Conservation (phyloP, 2,113 vertebrate species). For the Rhabdornis inornatus region DNA sequence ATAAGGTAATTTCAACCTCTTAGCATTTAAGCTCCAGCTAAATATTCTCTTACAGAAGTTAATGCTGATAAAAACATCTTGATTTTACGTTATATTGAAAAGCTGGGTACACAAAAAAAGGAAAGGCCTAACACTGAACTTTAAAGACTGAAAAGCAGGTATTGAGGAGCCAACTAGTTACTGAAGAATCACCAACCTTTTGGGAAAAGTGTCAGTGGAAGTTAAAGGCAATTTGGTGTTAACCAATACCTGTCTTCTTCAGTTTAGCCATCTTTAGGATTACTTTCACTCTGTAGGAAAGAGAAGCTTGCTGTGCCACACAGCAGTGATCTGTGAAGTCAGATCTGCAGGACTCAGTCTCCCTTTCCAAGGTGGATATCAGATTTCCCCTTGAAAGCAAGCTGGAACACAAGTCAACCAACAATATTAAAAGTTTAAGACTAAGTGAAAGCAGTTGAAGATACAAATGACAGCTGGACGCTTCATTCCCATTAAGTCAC, state of each 20-base stretch:
- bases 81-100: neutral
- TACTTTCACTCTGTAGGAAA: neutral
- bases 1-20: neutral
- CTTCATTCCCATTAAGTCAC: neutral
- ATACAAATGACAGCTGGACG: neutral
- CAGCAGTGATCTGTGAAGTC: neutral
- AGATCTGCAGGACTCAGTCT: conserved; percentile 1
- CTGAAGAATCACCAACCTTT: neutral
- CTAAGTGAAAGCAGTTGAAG: neutral
- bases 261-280: neutral
- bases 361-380: neutral
- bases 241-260: neutral
- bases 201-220: neutral
- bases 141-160: neutral
- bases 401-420: conserved; percentile 29
- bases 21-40: neutral
- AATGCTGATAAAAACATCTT: neutral
- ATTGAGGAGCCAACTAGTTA: neutral
- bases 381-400: conserved; percentile 22
- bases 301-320: neutral
- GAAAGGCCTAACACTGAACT: neutral
- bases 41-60: neutral
- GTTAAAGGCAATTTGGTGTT: neutral
- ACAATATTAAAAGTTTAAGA: conserved; percentile 8
- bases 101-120: neutral